These are phyloP conservation scores for Hermetia illucens DNA, from an alignment of 1,140 invertebrate species.

Conservation along the genomic window DNA sequence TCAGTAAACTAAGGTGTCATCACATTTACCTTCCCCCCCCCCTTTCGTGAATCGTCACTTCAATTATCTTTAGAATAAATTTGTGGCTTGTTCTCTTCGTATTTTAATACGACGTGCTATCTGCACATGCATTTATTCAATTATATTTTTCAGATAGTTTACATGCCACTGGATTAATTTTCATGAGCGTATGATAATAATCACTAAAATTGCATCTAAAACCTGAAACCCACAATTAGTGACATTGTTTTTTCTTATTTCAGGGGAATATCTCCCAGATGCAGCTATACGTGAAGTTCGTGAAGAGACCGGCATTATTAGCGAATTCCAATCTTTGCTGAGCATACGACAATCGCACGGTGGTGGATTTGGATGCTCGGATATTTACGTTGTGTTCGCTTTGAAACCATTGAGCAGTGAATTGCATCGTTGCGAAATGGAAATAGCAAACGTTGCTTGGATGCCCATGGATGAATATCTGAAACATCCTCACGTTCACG, in stretches of 20 bases:
- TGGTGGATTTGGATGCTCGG: constrained; percentile 61
- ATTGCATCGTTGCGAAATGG: constrained; percentile 51
- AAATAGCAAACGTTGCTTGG: constrained; percentile 67
- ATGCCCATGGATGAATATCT: constrained; percentile 67
- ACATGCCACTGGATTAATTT: neutral
- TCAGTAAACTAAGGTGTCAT: too few species aligned
- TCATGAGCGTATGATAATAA: constrained; percentile 1
- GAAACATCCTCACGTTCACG: constrained; percentile 53
- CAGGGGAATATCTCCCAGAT: constrained; percentile 64
- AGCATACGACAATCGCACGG: constrained; percentile 60
- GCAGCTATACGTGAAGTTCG: constrained; percentile 72
- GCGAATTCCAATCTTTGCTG: constrained; percentile 60
- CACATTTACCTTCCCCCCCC: too few species aligned
- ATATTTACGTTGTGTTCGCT: constrained; percentile 66
- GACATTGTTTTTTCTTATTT: constrained; percentile 12
- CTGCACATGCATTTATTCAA: neutral
- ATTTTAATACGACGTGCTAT: constrained; percentile 1
- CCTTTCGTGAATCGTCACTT: too few species aligned
- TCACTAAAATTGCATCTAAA: too few species aligned
- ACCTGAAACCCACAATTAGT: too few species aligned
- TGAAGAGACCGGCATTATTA: constrained; percentile 75
- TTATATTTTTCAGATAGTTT: too few species aligned
- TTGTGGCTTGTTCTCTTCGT: too few species aligned
- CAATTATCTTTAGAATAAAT: too few species aligned
- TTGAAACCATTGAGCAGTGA: constrained; percentile 49